Base-by-base conservation (phyloP, 2,888 invertebrate genomes). In the Oxyteleia sp. region DNA sequence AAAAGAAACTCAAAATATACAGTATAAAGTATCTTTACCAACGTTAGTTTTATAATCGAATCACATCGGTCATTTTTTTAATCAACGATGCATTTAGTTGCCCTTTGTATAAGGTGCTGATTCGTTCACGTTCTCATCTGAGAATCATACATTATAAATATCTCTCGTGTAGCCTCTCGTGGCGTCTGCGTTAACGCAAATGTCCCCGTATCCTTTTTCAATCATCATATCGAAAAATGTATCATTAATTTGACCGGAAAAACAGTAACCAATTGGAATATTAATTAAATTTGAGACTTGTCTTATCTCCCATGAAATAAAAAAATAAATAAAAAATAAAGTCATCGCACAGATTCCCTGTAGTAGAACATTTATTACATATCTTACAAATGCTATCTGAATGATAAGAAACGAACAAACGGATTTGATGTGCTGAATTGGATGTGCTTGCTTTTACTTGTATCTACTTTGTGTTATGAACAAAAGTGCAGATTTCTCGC, bases 101-200 rank as follows among this genome's bases (percentile, higher is more conserved):
- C 51, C 32, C 47, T 55, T 29, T 15, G 15, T 32, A 11, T 49
- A 10, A 72, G 59, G 71, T 69, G 72, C 59, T 68, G 16, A 75
- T 57, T 78, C 74, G 64, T 47, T 63, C 53, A 53, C 38, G 72
- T 53, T 26, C 18, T 59, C n/a, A n/a, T n/a, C n/a, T n/a, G 82
- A 53, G 61, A 82, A 84, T 84, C 57, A 81, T 86, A 86, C 85
- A 85, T 86, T 85, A 87, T 84, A 85, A 86, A 86, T 86, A 86
- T 86, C 74, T 72, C 55, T 84, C 69, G 51, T 68, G 72, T 84
- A 85, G 85, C 85, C 84, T 85, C 85, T 84, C 76, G 76, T 82
- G 84, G 85, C 84, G 61, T 66, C 71, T 72, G 47, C 63, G 51
- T 59, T 38, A 69, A 68, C 61, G 68, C 57, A 55, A 69, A 11